These are phyloP conservation scores for Melieria picta DNA, from an alignment of 2,888 invertebrate genomes.

Conservation along the genomic window DNA sequence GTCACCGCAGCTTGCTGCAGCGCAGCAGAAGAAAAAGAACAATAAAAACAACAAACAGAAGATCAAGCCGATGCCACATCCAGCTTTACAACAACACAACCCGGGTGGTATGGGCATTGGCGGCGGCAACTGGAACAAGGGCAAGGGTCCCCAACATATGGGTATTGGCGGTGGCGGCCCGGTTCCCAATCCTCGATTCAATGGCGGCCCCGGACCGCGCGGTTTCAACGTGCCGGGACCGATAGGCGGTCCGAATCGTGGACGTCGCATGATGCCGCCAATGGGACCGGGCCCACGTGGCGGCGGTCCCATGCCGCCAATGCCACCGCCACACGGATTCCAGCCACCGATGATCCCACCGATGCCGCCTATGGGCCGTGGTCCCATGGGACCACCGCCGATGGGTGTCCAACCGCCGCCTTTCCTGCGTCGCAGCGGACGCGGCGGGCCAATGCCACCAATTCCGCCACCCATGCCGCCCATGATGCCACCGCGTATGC, in stretches of 20 bases:
- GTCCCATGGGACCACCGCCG: slow-evolving; percentile 48
- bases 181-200: slow-evolving; percentile 27
- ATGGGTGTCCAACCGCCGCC: slow-evolving; percentile 50
- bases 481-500: slow-evolving; percentile 50
- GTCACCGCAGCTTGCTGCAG: neutral
- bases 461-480: slow-evolving; percentile 48
- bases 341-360: slow-evolving; percentile 55
- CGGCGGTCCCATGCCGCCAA: slow-evolving; percentile 50
- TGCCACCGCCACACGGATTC: slow-evolving; percentile 51
- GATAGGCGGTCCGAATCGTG: slow-evolving; percentile 36
- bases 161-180: slow-evolving; percentile 14
- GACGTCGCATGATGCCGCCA: slow-evolving; percentile 49
- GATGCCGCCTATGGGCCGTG: slow-evolving; percentile 45
- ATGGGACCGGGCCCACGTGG: slow-evolving; percentile 41
- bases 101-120: slow-evolving; percentile 35
- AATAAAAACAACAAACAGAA: slow-evolving; percentile 50
- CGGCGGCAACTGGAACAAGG: slow-evolving; percentile 41
- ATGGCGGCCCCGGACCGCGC: slow-evolving; percentile 38
- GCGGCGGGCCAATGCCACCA: slow-evolving; percentile 50
- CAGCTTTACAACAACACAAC: slow-evolving; percentile 30
- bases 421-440: slow-evolving; percentile 56
- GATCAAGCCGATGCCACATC: slow-evolving; percentile 38
- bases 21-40: slow-evolving; percentile 39
- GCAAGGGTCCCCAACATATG: slow-evolving; percentile 19
- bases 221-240: slow-evolving; percentile 38